Conservation (phyloP, 2,797 vertebrate genomes). For the Phataginus tricuspis region DNA sequence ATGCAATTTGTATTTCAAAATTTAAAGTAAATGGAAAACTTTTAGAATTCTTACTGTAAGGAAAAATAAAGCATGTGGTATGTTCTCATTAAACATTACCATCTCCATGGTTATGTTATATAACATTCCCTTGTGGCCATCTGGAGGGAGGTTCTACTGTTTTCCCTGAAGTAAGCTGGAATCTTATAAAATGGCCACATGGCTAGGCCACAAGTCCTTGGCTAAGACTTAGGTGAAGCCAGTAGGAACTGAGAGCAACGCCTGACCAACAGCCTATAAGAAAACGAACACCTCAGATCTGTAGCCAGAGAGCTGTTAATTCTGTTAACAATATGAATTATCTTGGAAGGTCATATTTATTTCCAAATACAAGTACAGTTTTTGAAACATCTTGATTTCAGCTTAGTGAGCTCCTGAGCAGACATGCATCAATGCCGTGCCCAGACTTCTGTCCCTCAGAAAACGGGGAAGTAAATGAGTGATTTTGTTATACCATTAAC, state of each 20-base stretch:
- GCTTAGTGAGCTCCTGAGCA: rapidly evolving
- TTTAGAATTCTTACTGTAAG: background rate
- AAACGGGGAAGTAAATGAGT: background rate
- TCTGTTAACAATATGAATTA: background rate
- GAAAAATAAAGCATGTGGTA: background rate
- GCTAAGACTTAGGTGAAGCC: background rate
- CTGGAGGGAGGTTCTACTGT: background rate
- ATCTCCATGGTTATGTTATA: background rate
- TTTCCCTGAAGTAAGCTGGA: background rate
- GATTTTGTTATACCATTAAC: background rate
- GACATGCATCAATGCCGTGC: background rate
- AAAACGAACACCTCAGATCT: background rate
- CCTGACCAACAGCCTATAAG: background rate
- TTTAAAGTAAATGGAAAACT: background rate
- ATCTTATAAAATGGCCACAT: background rate
- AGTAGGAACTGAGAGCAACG: background rate
- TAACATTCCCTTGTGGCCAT: background rate
- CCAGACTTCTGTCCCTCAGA: background rate
- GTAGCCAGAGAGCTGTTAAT: background rate
- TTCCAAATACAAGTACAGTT: background rate
- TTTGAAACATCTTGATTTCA: background rate
- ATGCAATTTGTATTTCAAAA: background rate
- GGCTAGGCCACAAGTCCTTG: background rate
- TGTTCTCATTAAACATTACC: background rate
- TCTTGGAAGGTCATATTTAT: background rate